These are phyloP conservation scores for Acanthochromis polyacanthus DNA, from an alignment of 2,113 vertebrate species.

Conservation along the genomic window DNA sequence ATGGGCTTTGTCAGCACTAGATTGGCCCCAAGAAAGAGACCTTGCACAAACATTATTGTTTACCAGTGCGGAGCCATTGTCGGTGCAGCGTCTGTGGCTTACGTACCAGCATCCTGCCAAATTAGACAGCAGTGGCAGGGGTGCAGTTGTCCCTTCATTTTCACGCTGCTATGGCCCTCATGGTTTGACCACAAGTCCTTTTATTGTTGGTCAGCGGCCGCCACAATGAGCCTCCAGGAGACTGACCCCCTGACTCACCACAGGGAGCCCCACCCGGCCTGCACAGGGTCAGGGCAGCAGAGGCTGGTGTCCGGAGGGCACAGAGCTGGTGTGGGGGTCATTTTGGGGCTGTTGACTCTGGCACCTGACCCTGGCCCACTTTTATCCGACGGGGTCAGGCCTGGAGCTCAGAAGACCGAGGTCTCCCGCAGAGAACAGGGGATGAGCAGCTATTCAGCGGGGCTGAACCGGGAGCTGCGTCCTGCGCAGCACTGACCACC, in stretches of 20 bases:
- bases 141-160: constrained; percentile 64
- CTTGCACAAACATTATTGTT: constrained; percentile 86
- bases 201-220: constrained; percentile 70
- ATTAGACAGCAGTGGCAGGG: constrained; percentile 78
- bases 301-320: constrained; percentile 60
- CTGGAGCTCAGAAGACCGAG: constrained; percentile 46
- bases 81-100: constrained; percentile 62
- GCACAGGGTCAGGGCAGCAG: constrained; percentile 68
- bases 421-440: constrained; percentile 73
- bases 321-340: constrained; percentile 48
- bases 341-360: constrained; percentile 68
- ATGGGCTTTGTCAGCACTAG: constrained; percentile 76
- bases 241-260: constrained; percentile 70
- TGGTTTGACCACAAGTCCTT: constrained; percentile 72
- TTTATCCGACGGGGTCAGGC: constrained; percentile 68
- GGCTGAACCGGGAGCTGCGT: constrained; percentile 56
- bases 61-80: constrained; percentile 73
- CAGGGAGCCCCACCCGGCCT: constrained; percentile 62
- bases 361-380: constrained; percentile 63
- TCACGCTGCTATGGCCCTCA: constrained; percentile 43
- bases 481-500: constrained; percentile 66
- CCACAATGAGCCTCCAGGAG: constrained; percentile 78
- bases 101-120: constrained; percentile 75
- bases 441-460: constrained; percentile 72
- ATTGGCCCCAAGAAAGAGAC: constrained; percentile 79